phyloP scores from a whole-genome alignment of 2,888 invertebrate genomes.

The Perithous albicinctus region DNA sequence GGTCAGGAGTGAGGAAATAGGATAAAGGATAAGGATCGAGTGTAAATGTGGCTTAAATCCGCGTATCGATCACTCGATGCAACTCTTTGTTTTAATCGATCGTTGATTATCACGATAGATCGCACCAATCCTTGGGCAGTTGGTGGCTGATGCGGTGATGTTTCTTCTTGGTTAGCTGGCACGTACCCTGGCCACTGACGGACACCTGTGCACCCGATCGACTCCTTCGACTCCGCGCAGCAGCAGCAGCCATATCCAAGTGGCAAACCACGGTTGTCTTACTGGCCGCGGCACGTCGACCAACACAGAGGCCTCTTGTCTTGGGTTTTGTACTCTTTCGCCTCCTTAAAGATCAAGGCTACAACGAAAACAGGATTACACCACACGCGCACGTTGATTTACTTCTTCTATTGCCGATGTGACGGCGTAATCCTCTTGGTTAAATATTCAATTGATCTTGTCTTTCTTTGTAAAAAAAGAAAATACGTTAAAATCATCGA shows the following conservation, averaged over 20 bases:
- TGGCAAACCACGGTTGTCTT: conserved; percentile 64
- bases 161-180: conserved; percentile 37
- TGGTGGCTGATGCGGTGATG: conserved; percentile 8
- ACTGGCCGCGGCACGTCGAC: conserved; percentile 53
- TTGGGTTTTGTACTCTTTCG: not conserved
- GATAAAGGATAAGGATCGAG: not conserved
- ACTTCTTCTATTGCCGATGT: not conserved
- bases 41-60: not conserved
- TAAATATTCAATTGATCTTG: not conserved
- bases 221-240: conserved; percentile 58
- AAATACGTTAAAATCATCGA: not conserved
- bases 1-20: not conserved
- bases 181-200: conserved; percentile 46
- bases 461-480: not conserved
- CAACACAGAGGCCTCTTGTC: conserved; percentile 33
- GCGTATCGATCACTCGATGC: not conserved
- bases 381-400: conserved; percentile 3
- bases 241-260: conserved; percentile 69
- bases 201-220: conserved; percentile 70
- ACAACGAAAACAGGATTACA: conserved; percentile 22
- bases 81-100: conserved; percentile 42
- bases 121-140: conserved; percentile 13
- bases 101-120: conserved; percentile 59
- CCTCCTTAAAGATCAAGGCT: conserved; percentile 2
- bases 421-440: not conserved